Evolutionary conservation across 2,113 vertebrate species (phyloP), one percentile per base, ranked within the genome.

Genomic region (Cochlearius cochlearius): DNA sequence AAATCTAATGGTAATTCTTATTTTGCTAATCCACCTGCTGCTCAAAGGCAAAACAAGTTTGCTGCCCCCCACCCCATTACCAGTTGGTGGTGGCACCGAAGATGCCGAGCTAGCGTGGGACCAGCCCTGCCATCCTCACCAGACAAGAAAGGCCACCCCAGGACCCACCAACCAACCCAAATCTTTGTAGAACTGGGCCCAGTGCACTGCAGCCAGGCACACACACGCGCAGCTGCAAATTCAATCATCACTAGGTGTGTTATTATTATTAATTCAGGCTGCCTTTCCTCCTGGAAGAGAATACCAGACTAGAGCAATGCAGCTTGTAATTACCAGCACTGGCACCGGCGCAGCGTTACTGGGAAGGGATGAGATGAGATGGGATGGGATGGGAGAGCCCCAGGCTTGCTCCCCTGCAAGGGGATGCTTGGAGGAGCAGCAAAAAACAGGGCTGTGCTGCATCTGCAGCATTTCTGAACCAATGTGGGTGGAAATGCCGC

Each of bases 1-100:
- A 21, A 77, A 43, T 1, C 32, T 8, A 18, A 50, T 1, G 9
- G 23, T 10, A 0, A 26, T 83, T 22, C 53, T 67, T 2, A 4
- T 2, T 38, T 49, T 73, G 36, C 69, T 34, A 9, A 94, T 82
- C 69, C 95, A 96, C 89, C 95, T 95, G 97, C 94, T 82, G 74
- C 86, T 82, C 53, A 9, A n/a, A 60, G 80, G 52, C 39, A 62
- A 50, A 39, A 5, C 13, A 21, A 39, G 3, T 38, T n/a, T 80
- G 27, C 30, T 85, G 25, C 10, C 15, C 20, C 13, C 16, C 12
- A 2, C 15, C 23, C 25, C 66, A 5, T 11, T 26, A 53, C 5
- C 55, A 20, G 10, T 1, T 30, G 15, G 4, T 82, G 64, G 26
- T 21, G 60, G 58, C 63, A 73, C 73, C 3, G 10, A 64, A 50